Conservation (phyloP, 2,797 vertebrate species). For the Sebastes oblongus region DNA sequence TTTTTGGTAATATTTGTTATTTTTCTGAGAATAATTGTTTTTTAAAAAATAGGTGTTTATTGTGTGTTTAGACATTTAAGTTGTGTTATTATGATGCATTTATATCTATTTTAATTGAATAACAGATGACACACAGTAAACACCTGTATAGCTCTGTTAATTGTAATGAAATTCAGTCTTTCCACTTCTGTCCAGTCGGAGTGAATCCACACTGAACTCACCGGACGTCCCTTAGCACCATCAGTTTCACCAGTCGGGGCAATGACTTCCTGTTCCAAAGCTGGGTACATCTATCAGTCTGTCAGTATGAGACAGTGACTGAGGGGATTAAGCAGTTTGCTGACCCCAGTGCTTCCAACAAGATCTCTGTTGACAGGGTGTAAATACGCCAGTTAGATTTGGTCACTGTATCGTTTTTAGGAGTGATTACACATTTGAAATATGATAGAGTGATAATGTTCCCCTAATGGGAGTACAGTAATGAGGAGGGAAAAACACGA, state of each 20-base stretch:
- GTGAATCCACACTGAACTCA: neutral
- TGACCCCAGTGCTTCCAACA: conserved; percentile 62
- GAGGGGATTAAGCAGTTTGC: conserved; percentile 58
- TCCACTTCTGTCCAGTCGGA: neutral
- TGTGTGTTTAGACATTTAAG: neutral
- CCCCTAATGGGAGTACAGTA: neutral
- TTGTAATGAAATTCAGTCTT: neutral
- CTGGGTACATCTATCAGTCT: conserved; percentile 49
- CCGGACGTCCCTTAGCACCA: neutral
- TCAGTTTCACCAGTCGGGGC: conserved; percentile 13
- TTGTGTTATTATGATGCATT: neutral
- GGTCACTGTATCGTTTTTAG: conserved; percentile 7
- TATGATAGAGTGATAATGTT: neutral
- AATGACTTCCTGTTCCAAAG: conserved; percentile 41
- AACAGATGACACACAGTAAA: neutral
- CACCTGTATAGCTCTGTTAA: neutral
- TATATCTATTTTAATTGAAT: neutral
- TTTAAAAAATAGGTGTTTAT: neutral
- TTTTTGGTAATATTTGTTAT: neutral
- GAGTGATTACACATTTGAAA: neutral
- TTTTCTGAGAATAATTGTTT: neutral
- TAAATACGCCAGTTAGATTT: conserved; percentile 61
- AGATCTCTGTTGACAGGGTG: conserved; percentile 63
- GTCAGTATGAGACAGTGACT: conserved; percentile 58
- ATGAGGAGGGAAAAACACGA: neutral